Percentiles rank a stretch among this genome's conserved stretches.
phyloP scores from a whole-genome alignment of 2,888 invertebrate species.

The Myopa tessellatipennis region DNA sequence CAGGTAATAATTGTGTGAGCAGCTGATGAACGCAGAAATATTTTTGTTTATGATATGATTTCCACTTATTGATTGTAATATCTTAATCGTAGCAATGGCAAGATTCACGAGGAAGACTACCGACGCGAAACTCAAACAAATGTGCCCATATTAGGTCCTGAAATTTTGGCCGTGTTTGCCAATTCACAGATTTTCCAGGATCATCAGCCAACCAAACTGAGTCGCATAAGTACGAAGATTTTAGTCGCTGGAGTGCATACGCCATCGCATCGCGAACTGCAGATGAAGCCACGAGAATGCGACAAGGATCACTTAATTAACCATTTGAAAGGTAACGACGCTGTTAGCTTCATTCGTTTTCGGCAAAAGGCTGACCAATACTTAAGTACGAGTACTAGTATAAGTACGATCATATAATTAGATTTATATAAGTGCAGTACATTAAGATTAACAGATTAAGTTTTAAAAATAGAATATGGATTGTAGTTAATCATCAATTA shows the following conservation, averaged over 20 bases:
- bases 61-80: slow-evolving; percentile 5
- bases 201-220: slow-evolving; percentile 66
- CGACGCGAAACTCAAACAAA: slow-evolving; percentile 68
- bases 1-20: slow-evolving; percentile 58
- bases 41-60: not conserved
- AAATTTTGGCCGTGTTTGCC: slow-evolving; percentile 67
- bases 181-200: slow-evolving; percentile 69
- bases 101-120: slow-evolving; percentile 68
- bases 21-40: not conserved
- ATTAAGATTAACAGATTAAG: too few species aligned
- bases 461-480: too few species aligned
- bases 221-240: slow-evolving; percentile 63
- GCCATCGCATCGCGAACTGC: slow-evolving; percentile 60
- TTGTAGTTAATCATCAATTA: too few species aligned
- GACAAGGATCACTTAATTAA: slow-evolving; percentile 66
- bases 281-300: slow-evolving; percentile 60
- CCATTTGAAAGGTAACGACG: slow-evolving; percentile 68
- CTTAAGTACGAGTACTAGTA: too few species aligned
- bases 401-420: too few species aligned
- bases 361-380: slow-evolving; percentile 19
- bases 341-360: slow-evolving; percentile 11
- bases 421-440: not conserved
- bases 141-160: slow-evolving; percentile 68
- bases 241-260: slow-evolving; percentile 62
- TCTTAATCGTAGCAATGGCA: slow-evolving; percentile 55